Evolutionary conservation across 1,140 invertebrate species (phyloP), one percentile per base, ranked within the genome.

Genomic region (Lerema accius): DNA sequence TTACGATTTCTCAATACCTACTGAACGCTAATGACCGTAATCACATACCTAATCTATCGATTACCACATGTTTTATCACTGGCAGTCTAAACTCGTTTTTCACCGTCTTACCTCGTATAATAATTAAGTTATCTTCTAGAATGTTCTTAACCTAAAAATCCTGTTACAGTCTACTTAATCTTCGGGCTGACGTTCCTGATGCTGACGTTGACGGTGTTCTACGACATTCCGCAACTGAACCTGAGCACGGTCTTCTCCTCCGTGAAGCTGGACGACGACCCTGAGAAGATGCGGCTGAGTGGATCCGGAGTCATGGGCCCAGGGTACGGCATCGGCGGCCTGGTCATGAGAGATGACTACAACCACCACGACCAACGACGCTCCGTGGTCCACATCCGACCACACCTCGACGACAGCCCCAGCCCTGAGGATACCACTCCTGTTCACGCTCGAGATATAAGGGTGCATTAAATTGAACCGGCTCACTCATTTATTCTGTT

Each of bases 151-250:
- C 49, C 26, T 28, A n/a, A 46, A 40, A 28, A 28, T 49, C 13
- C 9, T 66, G 71, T 92, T 92, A 46, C 92, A 96, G 95, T 92
- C 66, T 97, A 96, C 84, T 90, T 97, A 6, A 86, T 97, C 55
- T 69, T 95, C 56, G 96, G 96, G 0, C 91, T 97, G 23, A 94
- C 95, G n/a, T 95, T 95, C 86, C 94, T 97, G 92, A 96, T 97
- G 95, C 88, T 97, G 49, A 93, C 95, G 0, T 86, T 97, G 66
- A 95, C 95, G 0, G 94, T 97, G 1, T 95, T 97, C 84, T 96
- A 97, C 84, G 96, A 97, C 78, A 96, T 97, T 64, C 96, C 96
- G 6, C 95, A 97, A 91, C 91, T 97, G 66, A 97, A 97, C 82
- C 88, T 97, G 19, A 95, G 95, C 45, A 92, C 94, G 39, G 92